A percentile compares a stretch with the other conserved stretches of the same genome.
These are phyloP conservation scores for Sylvilagus floridanus DNA, from an alignment of 2,797 vertebrate species.

Conservation along the genomic window DNA sequence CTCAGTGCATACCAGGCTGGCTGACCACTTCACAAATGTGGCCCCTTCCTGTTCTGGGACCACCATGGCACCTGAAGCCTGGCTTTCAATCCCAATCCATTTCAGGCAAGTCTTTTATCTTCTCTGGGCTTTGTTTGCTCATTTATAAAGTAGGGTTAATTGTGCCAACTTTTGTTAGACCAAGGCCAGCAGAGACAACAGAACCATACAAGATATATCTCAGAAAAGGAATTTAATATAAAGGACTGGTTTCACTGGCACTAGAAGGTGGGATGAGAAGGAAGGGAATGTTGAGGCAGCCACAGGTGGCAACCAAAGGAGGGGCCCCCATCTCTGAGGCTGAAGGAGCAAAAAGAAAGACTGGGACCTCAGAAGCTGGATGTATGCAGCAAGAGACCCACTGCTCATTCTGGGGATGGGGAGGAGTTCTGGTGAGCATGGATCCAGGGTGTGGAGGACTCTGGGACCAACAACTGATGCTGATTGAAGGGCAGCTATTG, in stretches of 20 bases:
- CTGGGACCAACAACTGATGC: background rate
- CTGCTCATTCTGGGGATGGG: background rate
- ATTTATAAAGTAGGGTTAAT: slow-evolving; percentile 4
- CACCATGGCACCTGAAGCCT: background rate
- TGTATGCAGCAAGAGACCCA: background rate
- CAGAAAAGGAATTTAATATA: background rate
- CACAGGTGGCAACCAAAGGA: background rate
- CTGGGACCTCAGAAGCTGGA: background rate
- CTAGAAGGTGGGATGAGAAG: background rate
- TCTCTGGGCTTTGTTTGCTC: background rate
- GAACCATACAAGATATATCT: background rate
- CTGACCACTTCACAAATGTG: background rate
- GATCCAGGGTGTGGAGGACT: background rate
- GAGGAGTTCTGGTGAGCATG: background rate
- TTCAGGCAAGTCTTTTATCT: background rate
- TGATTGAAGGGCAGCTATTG: background rate
- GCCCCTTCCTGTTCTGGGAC: background rate
- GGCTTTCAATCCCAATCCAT: background rate
- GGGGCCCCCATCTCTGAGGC: background rate
- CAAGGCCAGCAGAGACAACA: background rate
- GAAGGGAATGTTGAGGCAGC: background rate
- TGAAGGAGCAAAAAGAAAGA: background rate
- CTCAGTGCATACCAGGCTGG: background rate
- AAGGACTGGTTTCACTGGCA: background rate
- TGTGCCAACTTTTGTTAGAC: background rate